These are phyloP conservation scores for Atrichornis clamosus DNA, from an alignment of 2,113 vertebrate species.

Conservation along the genomic window DNA sequence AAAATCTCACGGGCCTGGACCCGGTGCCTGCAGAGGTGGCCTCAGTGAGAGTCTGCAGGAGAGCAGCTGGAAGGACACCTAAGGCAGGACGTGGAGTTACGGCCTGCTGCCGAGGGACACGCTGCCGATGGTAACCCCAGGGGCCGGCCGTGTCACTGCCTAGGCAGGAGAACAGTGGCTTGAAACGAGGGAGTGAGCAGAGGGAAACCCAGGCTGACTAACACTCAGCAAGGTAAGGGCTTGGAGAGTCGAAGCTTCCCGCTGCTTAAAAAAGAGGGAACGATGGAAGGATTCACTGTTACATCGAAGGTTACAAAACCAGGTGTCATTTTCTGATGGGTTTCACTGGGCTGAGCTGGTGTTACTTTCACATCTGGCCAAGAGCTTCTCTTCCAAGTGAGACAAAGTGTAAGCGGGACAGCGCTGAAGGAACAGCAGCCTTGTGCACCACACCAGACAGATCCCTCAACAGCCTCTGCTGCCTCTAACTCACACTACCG, in stretches of 20 bases:
- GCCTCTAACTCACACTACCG: background rate
- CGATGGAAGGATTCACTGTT: background rate
- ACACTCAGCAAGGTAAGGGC: background rate
- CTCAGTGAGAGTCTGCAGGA: background rate
- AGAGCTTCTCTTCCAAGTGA: background rate
- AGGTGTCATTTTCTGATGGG: background rate
- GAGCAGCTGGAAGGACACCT: background rate
- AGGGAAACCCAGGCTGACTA: background rate
- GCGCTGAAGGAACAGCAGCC: background rate
- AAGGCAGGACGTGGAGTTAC: background rate
- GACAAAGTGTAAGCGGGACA: background rate
- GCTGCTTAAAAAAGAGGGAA: background rate
- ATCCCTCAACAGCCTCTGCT: background rate
- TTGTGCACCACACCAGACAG: background rate
- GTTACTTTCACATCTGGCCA: constrained; percentile 15
- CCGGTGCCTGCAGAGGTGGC: background rate
- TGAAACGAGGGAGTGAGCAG: background rate
- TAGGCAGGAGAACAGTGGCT: background rate
- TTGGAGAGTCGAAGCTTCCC: background rate
- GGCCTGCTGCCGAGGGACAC: background rate
- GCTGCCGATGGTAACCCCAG: background rate
- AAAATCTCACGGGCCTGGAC: background rate
- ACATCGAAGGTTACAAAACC: background rate
- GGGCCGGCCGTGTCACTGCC: background rate
- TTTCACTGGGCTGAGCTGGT: constrained; percentile 25